These are phyloP conservation scores for Furcifer pardalis DNA, from an alignment of 2,797 vertebrate species.

Conservation along the genomic window DNA sequence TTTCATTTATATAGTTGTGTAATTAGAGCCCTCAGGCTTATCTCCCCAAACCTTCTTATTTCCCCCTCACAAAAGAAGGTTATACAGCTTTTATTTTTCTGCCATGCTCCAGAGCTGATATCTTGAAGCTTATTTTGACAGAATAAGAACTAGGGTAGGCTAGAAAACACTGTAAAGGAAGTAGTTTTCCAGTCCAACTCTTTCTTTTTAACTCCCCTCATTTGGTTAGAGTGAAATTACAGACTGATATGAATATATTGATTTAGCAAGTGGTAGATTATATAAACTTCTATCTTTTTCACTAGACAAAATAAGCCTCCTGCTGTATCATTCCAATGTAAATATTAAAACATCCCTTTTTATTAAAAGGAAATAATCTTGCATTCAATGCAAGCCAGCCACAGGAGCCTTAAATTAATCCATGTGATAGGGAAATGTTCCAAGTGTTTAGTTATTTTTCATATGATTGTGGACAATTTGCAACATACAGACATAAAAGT, in stretches of 20 bases:
- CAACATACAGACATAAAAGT: constrained; percentile 34
- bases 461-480: constrained; percentile 43
- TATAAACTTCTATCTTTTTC: constrained; percentile 40
- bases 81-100: constrained; percentile 37
- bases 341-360: constrained; percentile 54
- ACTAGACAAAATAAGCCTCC: constrained; percentile 36
- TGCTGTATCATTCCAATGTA: constrained; percentile 44
- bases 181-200: not conserved
- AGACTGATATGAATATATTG: constrained; percentile 30
- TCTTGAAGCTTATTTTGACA: constrained; percentile 52
- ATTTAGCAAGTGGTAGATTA: constrained; percentile 36
- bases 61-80: constrained; percentile 57
- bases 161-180: constrained; percentile 54
- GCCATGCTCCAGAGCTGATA: not conserved
- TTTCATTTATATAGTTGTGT: constrained; percentile 67
- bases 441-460: constrained; percentile 54
- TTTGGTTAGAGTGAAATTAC: constrained; percentile 47
- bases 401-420: constrained; percentile 48
- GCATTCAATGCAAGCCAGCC: constrained; percentile 47
- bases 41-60: constrained; percentile 60
- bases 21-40: constrained; percentile 60
- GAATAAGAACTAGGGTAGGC: constrained; percentile 33
- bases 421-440: constrained; percentile 40
- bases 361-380: constrained; percentile 48
- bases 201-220: not conserved